Base-by-base conservation (phyloP, 2,113 vertebrate genomes). In the Struthidea cinerea region DNA sequence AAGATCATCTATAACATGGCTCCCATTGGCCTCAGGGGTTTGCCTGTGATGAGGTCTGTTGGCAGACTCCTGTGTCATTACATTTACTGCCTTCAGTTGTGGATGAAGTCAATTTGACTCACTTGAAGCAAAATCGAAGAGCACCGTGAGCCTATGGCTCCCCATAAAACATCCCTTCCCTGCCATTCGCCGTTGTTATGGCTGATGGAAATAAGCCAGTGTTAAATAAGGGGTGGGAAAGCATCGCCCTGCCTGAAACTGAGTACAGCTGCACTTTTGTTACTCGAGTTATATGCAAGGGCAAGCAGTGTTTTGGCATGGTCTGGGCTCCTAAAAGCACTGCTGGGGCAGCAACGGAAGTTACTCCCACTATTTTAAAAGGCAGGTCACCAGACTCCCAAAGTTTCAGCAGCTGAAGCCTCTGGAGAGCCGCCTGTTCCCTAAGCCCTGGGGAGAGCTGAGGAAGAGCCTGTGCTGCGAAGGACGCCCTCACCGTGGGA, bases 351-450 rank as follows among this genome's bases (percentile, higher is more conserved):
- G 69, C 93, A 84, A 1, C 5, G 73, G 96, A 95, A 94, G 94
- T 84, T 84, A 71, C 91, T 95, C 68, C 87, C 93, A 60, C 89
- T 95, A 3, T 47, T 86, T 90, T 63, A 92, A 89, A 59, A 82
- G 95, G 11, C 93, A 74, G 94, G 95, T 96, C 96, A 89, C 9
- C 93, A 92, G 84, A 20, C 39, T 96, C 86, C 84, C 91, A 81
- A 37, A 84, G 86, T 59, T 89, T 7, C 52, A 78, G 84, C 95
- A 93, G 94, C 89, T 86, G 94, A 84, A 84, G 80, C 76, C 89
- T 73, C 91, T 84, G 93, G 87, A 84, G 91, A 75, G 44, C 69
- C 0, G 26, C 15, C 47, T 67, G 68, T 64, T 95, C 77, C 60
- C 73, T 52, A 16, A 68, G 77, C 95, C 94, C 93, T 87, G 35